Base-by-base conservation (phyloP, 1,140 invertebrate genomes). In the Drosophila fuyamai region DNA sequence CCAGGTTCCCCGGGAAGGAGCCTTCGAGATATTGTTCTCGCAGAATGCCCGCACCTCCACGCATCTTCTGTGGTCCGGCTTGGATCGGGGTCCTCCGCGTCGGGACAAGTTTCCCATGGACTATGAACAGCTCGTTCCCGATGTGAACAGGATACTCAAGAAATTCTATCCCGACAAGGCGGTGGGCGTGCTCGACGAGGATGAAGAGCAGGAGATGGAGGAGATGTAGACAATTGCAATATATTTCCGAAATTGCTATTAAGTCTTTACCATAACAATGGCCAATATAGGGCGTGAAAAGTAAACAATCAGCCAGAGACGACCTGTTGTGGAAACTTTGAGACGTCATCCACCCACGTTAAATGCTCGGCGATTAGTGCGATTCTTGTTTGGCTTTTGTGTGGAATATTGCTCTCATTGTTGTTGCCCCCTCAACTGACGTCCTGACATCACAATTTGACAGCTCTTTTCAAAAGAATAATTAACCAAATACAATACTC, bases 91-190 rank as follows among this genome's bases (percentile, higher is more conserved):
- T 6, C 91, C 91, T 0, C 91, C 91, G 13, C 76, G 91, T 0
- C 60, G 88, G 8, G 91, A 92, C 41, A 92, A 92, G 56, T 92
- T 92, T 46, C 91, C 91, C 5, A 1, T 6, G 0, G 50, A 62
- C 10, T 92, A 60, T 43, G 84, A 88, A 12, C 0, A 32, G 0
- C 46, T 92, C 0, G 54, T 92, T 2, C 76, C 85, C 5, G 79
- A 90, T 36, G 74, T 92, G 16, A 65, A 73, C 27, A 57, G 43
- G 7, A 38, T 92, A 0, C 62, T 92, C 7, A 92, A 81, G 57
- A 92, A 92, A 56, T 92, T 92, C 70, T 92, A 92, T 48, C 70
- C 91, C 13, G 91, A 92, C 32, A 88, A 88, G 63, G 35, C 43
- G 5, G 61, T 68, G 23, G 68, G 59, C 7, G 1, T 51, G 4